Evolutionary conservation across 2,888 invertebrate genomes (phyloP).

Genomic region (Eupithecia insigniata): DNA sequence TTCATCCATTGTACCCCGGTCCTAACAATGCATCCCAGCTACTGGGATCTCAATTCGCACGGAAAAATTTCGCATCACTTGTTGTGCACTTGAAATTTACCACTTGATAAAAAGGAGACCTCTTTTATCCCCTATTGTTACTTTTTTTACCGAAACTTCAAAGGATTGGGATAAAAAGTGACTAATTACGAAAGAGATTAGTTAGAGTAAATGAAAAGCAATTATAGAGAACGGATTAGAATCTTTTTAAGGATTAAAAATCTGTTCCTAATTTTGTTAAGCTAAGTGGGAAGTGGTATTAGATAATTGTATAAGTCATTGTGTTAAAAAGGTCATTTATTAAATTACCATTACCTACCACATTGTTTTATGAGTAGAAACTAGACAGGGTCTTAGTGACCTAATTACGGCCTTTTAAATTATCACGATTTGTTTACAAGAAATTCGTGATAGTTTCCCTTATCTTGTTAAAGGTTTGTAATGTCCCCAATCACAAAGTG

Average conservation of each 20-base stretch:
- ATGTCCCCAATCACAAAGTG: constrained; percentile 41
- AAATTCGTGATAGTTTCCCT: background rate
- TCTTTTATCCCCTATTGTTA: constrained; percentile 63
- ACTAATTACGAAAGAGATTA: constrained; percentile 65
- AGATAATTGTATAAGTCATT: constrained; percentile 26
- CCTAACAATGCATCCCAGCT: constrained; percentile 62
- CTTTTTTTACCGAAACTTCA: constrained; percentile 61
- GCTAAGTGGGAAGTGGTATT: constrained; percentile 25
- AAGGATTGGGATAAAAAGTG: constrained; percentile 49
- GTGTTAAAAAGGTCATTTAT: constrained; percentile 15
- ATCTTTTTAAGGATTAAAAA: constrained; percentile 50
- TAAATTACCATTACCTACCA: background rate
- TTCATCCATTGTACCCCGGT: constrained; percentile 51
- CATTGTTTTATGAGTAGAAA: background rate
- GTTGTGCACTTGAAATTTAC: constrained; percentile 78
- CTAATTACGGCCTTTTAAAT: background rate
- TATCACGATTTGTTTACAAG: no score
- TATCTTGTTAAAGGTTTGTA: constrained; percentile 15
- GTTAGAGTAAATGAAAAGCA: constrained; percentile 55
- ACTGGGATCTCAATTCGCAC: constrained; percentile 65
- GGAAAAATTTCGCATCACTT: constrained; percentile 68
- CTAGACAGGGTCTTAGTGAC: background rate
- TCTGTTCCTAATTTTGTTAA: constrained; percentile 36
- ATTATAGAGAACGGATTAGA: constrained; percentile 63
- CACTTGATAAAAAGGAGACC: constrained; percentile 73